Conservation (phyloP, 2,888 invertebrate genomes). For the Ashinkailepas kermadecensis region DNA sequence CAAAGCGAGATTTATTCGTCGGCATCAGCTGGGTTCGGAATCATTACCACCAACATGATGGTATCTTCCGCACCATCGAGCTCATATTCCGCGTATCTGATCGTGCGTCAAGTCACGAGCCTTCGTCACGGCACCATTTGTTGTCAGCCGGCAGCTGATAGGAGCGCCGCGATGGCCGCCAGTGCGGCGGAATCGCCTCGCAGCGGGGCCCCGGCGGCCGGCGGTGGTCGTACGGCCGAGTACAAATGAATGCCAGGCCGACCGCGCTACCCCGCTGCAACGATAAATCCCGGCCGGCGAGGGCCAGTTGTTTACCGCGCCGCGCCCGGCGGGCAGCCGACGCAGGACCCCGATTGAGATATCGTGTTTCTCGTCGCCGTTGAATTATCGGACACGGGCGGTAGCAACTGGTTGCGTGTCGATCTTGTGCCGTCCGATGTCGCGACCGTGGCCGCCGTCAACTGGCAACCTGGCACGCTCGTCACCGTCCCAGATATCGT, state of each 20-base stretch:
- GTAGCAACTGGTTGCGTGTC: conserved; percentile 21
- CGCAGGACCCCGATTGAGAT: not conserved
- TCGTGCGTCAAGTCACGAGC: not conserved
- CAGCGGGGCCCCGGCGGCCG: not conserved
- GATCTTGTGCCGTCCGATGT: not conserved
- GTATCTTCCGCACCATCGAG: not conserved
- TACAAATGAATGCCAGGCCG: not conserved
- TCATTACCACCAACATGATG: not conserved
- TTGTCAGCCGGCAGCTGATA: not conserved
- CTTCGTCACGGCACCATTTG: not conserved
- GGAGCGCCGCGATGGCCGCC: not conserved
- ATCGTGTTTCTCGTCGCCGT: conserved; percentile 9
- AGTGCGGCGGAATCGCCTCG: not conserved
- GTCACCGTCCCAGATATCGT: not conserved
- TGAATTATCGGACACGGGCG: conserved; percentile 16
- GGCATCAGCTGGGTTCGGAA: not conserved
- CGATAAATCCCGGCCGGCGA: conserved; percentile 7
- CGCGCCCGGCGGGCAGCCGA: not conserved
- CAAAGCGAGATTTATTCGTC: no score
- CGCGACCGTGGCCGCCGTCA: not conserved
- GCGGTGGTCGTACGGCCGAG: not conserved
- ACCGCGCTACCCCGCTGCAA: not conserved
- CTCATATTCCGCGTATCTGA: not conserved
- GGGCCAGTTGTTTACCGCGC: conserved; percentile 5
- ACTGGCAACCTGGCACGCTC: not conserved